Evolutionary conservation across 2,113 vertebrate genomes (phyloP), one percentile per base, ranked within the genome.

Genomic region (Phycodurus eques): DNA sequence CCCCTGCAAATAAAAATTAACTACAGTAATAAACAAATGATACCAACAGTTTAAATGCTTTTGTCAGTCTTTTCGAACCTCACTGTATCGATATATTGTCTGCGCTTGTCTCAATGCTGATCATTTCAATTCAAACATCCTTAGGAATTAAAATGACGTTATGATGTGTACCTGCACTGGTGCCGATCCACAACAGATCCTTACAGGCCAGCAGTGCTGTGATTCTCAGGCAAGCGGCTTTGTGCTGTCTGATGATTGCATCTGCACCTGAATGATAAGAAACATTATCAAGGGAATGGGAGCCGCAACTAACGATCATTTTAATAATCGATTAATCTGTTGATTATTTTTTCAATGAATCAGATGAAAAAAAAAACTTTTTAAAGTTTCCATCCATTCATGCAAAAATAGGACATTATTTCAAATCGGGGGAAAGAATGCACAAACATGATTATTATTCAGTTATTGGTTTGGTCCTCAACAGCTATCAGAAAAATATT

Each of bases 171-270:
- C 90, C 90, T 0, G 98, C 98, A 0, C 97, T 99, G 76, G 98
- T 98, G 54, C 98, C 97, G 1, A 99, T 95, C 98, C 98, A 99
- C 71, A 99, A 93, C 74, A 99, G 83, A 68, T 99, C 97, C 71
- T 96, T 95, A 69, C 98, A 99, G 2, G 89, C 96, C 87, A 99
- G 86, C 47, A 99, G 91, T 0, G 98, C 96, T 0, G 98, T 99
- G 94, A 99, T 98, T 71, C 96, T 90, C 83, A 99, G 89, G 82
- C 98, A 99, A 13, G 98, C 98, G 0, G 98, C 96, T 77, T 99
- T 99, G 92, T 99, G 98, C 86, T 99, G 98, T 44, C 98, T 92
- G 88, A 99, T 99, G 47, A 99, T 99, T 46, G 98, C 98, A 8
- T 99, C 98, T 0, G 98, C 96, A 22, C 97, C 98, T 98, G 80